These are phyloP conservation scores for Acanthopagrus latus DNA, from an alignment of 2,797 vertebrate species.

Conservation along the genomic window DNA sequence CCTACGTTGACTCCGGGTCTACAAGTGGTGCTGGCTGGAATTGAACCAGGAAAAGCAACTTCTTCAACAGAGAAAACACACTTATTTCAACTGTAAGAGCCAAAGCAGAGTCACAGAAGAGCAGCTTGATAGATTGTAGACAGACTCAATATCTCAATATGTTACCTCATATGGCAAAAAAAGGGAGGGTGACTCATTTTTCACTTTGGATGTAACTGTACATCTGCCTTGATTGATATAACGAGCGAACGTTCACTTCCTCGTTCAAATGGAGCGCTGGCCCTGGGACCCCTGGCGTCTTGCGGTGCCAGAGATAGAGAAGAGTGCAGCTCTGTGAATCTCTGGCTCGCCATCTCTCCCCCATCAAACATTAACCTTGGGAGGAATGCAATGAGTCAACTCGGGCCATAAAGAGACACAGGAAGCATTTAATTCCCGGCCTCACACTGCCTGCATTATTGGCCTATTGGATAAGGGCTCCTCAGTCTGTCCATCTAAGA, in stretches of 20 bases:
- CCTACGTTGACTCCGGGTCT: too few relatives aligned
- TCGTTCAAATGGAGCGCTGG: conserved; percentile 59
- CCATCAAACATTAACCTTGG: conserved; percentile 83
- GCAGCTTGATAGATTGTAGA: conserved; percentile 6
- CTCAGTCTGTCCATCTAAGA: conserved; percentile 75
- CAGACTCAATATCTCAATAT: background rate
- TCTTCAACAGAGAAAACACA: background rate
- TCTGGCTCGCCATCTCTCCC: conserved; percentile 73
- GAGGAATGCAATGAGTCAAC: conserved; percentile 82
- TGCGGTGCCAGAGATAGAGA: conserved; percentile 71
- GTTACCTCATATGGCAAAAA: background rate
- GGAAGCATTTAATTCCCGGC: conserved; percentile 83
- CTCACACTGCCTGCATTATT: conserved; percentile 84
- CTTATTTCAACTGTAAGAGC: background rate
- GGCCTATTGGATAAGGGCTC: conserved; percentile 78
- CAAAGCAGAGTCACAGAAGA: conserved; percentile 17
- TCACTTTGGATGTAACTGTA: conserved; percentile 45
- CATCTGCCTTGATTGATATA: conserved; percentile 49
- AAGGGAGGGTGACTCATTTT: background rate
- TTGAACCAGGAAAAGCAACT: background rate
- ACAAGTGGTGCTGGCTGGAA: too few relatives aligned
- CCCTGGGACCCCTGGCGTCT: conserved; percentile 46
- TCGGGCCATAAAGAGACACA: conserved; percentile 81
- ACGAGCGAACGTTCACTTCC: conserved; percentile 40
- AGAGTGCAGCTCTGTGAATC: conserved; percentile 80